Percentiles rank a stretch among this genome's conserved stretches.
phyloP scores from a whole-genome alignment of 2,797 vertebrate species.

The Lithobates sylvaticus region DNA sequence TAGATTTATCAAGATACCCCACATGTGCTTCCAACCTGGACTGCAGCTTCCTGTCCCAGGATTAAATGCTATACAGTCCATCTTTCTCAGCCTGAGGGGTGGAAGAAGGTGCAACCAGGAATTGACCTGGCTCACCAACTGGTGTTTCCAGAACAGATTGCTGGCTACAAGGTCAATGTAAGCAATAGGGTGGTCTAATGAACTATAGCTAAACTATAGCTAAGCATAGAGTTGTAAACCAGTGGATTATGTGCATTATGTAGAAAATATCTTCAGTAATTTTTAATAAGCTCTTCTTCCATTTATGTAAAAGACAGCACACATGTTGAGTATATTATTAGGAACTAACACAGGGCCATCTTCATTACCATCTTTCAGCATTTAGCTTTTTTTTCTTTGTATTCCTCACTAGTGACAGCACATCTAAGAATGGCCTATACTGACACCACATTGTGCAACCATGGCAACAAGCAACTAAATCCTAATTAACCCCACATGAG shows the following conservation, averaged over 20 bases:
- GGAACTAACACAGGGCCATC: background rate
- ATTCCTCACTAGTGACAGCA: background rate
- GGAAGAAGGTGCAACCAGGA: no score
- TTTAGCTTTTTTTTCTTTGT: background rate
- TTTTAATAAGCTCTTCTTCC: background rate
- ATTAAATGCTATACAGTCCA: no score
- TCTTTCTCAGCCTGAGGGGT: no score
- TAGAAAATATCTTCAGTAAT: background rate
- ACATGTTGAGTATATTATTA: background rate
- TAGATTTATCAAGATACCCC: no score
- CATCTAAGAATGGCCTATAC: background rate
- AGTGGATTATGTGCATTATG: background rate
- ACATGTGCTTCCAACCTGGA: no score
- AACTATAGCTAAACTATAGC: no score
- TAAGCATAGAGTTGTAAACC: no score
- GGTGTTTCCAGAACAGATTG: no score
- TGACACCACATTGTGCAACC: background rate
- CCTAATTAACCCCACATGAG: conserved; percentile 14
- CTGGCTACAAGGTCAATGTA: no score
- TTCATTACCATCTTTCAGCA: background rate
- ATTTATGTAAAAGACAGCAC: background rate
- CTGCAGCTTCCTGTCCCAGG: no score
- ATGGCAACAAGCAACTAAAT: conserved; percentile 34
- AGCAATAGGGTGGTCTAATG: no score
- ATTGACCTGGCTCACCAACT: no score